Evolutionary conservation across 1,140 invertebrate genomes (phyloP).

Genomic region (Pectinophora gossypiella): DNA sequence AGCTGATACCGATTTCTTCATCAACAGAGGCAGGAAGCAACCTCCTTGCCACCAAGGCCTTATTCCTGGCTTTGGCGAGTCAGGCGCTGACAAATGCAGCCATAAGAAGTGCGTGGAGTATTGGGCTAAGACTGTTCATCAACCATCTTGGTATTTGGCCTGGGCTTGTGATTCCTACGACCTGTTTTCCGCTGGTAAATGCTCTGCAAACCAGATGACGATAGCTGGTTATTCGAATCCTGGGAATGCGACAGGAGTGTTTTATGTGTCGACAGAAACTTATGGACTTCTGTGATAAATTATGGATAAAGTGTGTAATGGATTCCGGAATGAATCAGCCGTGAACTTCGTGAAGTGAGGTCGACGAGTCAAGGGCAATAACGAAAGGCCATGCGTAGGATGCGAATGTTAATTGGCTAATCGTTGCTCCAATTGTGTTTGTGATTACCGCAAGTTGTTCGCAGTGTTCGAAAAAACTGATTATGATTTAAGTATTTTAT

Average conservation of each 20-base stretch:
- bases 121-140: constrained; percentile 43
- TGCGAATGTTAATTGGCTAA: no score
- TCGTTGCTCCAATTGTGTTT: no score
- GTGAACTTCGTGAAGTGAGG: no score
- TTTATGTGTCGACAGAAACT: constrained; percentile 52
- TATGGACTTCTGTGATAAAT: constrained; percentile 33
- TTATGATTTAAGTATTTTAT: no score
- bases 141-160: constrained; percentile 45
- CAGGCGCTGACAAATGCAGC: constrained; percentile 54
- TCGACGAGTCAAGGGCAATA: no score
- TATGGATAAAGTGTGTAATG: no score
- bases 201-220: constrained; percentile 47
- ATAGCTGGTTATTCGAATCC: constrained; percentile 60
- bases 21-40: constrained; percentile 75
- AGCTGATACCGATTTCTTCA: constrained; percentile 79
- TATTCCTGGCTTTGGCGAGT: constrained; percentile 46
- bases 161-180: constrained; percentile 54
- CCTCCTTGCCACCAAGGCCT: constrained; percentile 70
- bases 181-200: constrained; percentile 39
- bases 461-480: no score
- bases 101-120: constrained; percentile 58
- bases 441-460: no score
- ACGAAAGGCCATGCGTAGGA: no score
- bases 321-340: no score
- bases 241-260: constrained; percentile 59